Evolutionary conservation across 35 echinoderm and acorn worm species (phyloP).

Genomic region (Apostichopus californicus): DNA sequence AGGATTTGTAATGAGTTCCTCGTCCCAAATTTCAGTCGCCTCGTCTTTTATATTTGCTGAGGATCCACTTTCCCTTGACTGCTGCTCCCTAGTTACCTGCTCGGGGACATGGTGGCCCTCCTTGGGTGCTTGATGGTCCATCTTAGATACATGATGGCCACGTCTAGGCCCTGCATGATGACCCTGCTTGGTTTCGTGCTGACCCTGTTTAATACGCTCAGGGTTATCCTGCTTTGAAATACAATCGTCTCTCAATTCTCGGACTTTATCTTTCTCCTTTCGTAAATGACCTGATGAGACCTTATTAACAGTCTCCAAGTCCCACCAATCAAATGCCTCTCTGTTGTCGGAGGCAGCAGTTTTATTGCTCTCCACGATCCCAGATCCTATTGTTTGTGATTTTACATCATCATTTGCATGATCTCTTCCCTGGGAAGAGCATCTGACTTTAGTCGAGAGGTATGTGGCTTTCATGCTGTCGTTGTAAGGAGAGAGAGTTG

Average conservation of each 20-base stretch:
- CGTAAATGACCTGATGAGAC: background rate
- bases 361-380: background rate
- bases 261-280: background rate
- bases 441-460: slow-evolving; percentile 12
- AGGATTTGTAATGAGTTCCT: background rate
- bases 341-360: background rate
- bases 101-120: too few species aligned
- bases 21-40: background rate
- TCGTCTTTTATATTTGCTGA: background rate
- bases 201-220: background rate
- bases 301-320: background rate
- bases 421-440: background rate
- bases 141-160: background rate
- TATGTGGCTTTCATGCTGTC: slow-evolving; percentile 33
- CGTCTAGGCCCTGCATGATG: background rate
- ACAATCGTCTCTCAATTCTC: too few species aligned
- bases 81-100: background rate
- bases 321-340: background rate
- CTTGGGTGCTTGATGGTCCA: background rate
- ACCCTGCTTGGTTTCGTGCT: background rate
- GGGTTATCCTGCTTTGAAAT: background rate
- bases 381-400: background rate
- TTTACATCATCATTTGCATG: background rate
- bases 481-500: slow-evolving; percentile 11
- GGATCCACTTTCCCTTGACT: background rate